phyloP scores from a whole-genome alignment of 2,113 vertebrate species.

The Pollimyrus isidori region DNA sequence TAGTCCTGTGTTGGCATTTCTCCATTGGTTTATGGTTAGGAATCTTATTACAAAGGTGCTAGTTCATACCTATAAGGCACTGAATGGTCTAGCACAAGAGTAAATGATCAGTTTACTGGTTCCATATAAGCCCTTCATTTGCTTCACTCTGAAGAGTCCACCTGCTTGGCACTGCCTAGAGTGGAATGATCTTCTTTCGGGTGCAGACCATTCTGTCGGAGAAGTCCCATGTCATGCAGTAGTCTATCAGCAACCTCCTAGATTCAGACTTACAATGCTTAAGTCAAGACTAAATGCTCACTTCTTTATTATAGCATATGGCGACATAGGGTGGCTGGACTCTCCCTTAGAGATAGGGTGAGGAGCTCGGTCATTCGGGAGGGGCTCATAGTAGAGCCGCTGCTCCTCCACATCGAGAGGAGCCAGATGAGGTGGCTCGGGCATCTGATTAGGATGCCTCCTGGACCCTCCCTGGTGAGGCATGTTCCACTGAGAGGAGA shows the following conservation, averaged over 20 bases:
- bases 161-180: not conserved
- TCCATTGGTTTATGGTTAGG: not conserved
- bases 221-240: not conserved
- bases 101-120: not conserved
- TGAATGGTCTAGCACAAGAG: not conserved
- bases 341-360: too few relatives aligned
- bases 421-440: too few relatives aligned
- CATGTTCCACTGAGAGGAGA: too few relatives aligned
- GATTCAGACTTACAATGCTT: not conserved
- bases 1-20: not conserved
- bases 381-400: too few relatives aligned
- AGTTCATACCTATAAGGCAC: not conserved
- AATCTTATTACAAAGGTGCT: not conserved
- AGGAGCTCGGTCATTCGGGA: too few relatives aligned
- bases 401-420: too few relatives aligned
- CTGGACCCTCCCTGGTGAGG: too few relatives aligned
- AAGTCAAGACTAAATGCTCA: not conserved
- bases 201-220: not conserved
- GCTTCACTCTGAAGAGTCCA: not conserved
- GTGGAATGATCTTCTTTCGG: not conserved
- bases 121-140: not conserved
- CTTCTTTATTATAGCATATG: not conserved
- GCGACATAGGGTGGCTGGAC: not conserved
- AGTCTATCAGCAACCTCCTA: not conserved
- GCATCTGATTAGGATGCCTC: too few relatives aligned